Conservation (phyloP, 2,888 invertebrate genomes). For the Neoaliturus tenellus region DNA sequence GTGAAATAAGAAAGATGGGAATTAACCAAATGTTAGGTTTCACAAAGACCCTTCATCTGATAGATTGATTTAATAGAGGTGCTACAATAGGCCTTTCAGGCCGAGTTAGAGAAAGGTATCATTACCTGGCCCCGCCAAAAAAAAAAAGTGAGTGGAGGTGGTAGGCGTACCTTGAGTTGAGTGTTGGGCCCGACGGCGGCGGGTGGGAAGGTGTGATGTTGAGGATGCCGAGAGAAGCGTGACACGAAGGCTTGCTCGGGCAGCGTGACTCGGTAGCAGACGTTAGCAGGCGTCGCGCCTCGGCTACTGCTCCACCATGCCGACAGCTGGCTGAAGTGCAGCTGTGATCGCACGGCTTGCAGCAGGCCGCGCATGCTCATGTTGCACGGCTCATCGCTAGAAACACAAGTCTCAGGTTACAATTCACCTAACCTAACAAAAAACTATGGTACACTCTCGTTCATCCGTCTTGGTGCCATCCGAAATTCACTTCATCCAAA, state of each 20-base stretch:
- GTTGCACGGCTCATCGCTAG: conserved; percentile 73
- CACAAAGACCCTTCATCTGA: too few relatives aligned
- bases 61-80: too few relatives aligned
- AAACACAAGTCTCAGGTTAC: conserved; percentile 65
- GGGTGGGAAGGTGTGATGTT: conserved; percentile 83
- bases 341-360: conserved; percentile 95
- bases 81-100: too few relatives aligned
- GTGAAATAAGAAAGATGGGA: too few relatives aligned
- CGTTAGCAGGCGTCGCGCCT: conserved; percentile 72
- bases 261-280: conserved; percentile 82
- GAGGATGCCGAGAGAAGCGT: conserved; percentile 74
- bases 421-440: too few relatives aligned
- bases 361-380: conserved; percentile 83
- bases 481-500: too few relatives aligned
- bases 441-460: too few relatives aligned
- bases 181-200: conserved; percentile 74
- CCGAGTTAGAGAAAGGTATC: too few relatives aligned
- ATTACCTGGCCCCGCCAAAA: too few relatives aligned
- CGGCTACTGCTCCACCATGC: conserved; percentile 84
- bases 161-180: conserved; percentile 61
- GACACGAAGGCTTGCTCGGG: conserved; percentile 80
- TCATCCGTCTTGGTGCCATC: too few relatives aligned
- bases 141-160: too few relatives aligned
- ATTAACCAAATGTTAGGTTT: too few relatives aligned
- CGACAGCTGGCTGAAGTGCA: conserved; percentile 97